Evolutionary conservation across 2,888 invertebrate genomes (phyloP), one percentile per base, ranked within the genome.

Genomic region (Himalopsyche tibetana): DNA sequence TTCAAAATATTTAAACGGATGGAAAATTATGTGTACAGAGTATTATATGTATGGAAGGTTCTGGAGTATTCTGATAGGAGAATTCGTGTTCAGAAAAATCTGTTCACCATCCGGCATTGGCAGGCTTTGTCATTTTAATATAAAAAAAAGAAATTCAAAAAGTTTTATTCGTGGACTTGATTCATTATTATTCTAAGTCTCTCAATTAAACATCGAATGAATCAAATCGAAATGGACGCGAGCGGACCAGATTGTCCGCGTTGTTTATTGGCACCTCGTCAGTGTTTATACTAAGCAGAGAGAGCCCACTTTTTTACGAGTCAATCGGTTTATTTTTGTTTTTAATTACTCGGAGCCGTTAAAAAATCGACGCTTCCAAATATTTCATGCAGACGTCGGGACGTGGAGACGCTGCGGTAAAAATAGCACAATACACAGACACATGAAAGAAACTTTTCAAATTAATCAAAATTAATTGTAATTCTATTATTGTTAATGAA

Each of bases 311-410:
- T 85, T 74, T 88, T 88, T 87, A 88, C 88, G 88, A 88, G 55
- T 82, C 85, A 82, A 88, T 87, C 81, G 81, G 93, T 93, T 93
- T 93, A 93, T 93, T 93, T 93, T 93, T 91, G 92, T 93, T 93
- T 93, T 93, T 93, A 93, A 93, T 93, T 93, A 93, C 93, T 92
- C 90, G 82, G 84, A 79, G 63, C 83, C 87, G 84, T 87, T 87
- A 88, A 88, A 88, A 87, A 88, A 88, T 87, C 87, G 87, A 88
- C 87, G 88, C 87, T 86, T 80, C 80, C 88, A 86, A 85, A 88
- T 85, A 88, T 88, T 87, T 85, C 83, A 84, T 82, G 74, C 88
- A 85, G 88, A 84, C 82, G 88, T 86, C 86, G 84, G 85, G 83
- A n/a, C 56, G 56, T 15, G 81, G 19, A 83, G 86, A 86, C 86